Evolutionary conservation across 2,888 invertebrate genomes (phyloP).

Genomic region (Drosophila testacea): DNA sequence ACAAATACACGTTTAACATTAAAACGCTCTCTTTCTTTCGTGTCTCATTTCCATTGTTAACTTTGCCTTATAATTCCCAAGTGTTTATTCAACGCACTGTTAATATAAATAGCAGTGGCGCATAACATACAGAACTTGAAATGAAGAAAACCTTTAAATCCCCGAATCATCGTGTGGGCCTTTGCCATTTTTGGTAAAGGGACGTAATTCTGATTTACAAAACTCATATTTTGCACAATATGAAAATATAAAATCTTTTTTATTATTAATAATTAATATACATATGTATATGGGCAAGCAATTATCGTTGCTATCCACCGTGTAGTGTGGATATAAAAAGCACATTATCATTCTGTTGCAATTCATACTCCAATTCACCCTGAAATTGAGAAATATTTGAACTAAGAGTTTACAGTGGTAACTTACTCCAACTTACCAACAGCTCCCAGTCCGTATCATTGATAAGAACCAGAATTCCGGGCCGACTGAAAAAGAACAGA

Average conservation of each 20-base stretch:
- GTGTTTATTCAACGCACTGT: neutral
- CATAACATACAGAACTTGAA: fast-evolving
- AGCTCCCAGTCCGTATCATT: slow-evolving; percentile 99
- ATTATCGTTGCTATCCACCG: slow-evolving; percentile 88
- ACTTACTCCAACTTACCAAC: slow-evolving; percentile 84
- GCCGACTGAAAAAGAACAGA: slow-evolving; percentile 86
- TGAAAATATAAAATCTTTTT: slow-evolving; percentile 6
- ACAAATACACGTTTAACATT: neutral
- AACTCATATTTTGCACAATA: no score
- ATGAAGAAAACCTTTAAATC: slow-evolving; percentile 67
- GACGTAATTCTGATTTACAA: slow-evolving; percentile 77
- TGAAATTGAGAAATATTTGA: slow-evolving; percentile 63
- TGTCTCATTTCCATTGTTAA: neutral
- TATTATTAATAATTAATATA: slow-evolving; percentile 2
- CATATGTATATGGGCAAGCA: neutral
- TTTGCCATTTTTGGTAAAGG: slow-evolving; percentile 67
- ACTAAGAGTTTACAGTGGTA: slow-evolving; percentile 45
- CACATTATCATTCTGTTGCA: slow-evolving; percentile 90
- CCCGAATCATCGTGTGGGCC: slow-evolving; percentile 77
- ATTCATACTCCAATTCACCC: slow-evolving; percentile 90
- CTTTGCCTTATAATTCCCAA: slow-evolving; percentile 55
- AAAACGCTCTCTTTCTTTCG: neutral
- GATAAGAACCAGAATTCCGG: slow-evolving; percentile 96
- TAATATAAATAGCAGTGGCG: slow-evolving; percentile 26
- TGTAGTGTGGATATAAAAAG: slow-evolving; percentile 94